These are phyloP conservation scores for Alloplasta piceator DNA, from an alignment of 2,888 invertebrate species.

Conservation along the genomic window DNA sequence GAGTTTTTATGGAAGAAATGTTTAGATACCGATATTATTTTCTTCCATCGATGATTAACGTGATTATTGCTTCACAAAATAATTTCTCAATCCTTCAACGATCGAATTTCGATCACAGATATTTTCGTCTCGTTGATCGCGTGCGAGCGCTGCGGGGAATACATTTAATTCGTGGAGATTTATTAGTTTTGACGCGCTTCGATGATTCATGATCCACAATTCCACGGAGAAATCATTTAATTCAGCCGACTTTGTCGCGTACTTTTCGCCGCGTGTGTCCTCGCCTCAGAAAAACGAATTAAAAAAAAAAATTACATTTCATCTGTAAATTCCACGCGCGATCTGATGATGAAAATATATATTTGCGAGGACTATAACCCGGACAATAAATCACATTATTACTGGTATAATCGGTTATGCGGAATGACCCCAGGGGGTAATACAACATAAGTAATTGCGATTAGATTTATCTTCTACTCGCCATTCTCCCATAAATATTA, in stretches of 20 bases:
- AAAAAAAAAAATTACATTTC: constrained; percentile 21
- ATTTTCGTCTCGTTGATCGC: constrained; percentile 6
- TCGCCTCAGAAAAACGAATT: constrained; percentile 4
- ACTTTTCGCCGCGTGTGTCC: constrained; percentile 4
- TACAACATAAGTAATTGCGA: constrained; percentile 62
- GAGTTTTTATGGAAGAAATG: no score
- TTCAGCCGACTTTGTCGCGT: constrained; percentile 33
- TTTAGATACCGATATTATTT: no score
- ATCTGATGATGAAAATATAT: constrained; percentile 24
- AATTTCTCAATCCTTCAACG: not conserved
- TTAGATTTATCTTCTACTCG: constrained; percentile 61
- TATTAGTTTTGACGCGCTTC: constrained; percentile 3
- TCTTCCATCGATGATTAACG: no score
- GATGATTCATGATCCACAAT: not conserved
- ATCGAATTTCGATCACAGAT: not conserved
- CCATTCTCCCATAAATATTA: constrained; percentile 44
- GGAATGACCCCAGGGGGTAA: constrained; percentile 46
- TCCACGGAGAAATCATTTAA: constrained; percentile 17
- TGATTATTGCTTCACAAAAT: not conserved
- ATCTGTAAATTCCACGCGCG: constrained; percentile 11
- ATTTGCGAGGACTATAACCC: constrained; percentile 9
- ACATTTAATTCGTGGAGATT: constrained; percentile 18
- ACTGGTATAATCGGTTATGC: constrained; percentile 43
- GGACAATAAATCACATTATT: constrained; percentile 46
- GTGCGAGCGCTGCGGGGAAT: constrained; percentile 2